phyloP scores from a whole-genome alignment of 2,888 invertebrate species.

The Pediacus dermestoides region DNA sequence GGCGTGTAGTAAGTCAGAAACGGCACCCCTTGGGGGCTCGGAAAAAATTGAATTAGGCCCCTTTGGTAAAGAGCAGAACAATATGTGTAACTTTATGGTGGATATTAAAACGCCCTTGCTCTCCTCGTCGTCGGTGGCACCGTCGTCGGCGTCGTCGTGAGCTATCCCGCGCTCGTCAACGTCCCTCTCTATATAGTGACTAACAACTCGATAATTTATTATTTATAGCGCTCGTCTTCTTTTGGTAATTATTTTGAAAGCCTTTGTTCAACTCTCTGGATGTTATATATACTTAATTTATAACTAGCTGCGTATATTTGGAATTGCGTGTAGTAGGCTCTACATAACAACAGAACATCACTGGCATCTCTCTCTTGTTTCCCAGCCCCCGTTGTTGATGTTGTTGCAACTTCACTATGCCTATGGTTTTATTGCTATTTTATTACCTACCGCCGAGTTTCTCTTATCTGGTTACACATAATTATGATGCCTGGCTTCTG shows the following conservation, averaged over 20 bases:
- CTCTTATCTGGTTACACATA: conserved; percentile 32
- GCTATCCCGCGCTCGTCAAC: conserved; percentile 19
- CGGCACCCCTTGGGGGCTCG: conserved; percentile 19
- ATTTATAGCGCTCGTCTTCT: conserved; percentile 39
- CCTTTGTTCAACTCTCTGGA: conserved; percentile 36
- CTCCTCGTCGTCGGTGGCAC: no score
- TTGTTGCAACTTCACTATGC: conserved; percentile 13
- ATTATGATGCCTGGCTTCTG: conserved; percentile 33
- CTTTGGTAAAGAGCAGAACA: conserved; percentile 30
- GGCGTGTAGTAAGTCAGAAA: background rate
- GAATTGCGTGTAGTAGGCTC: conserved; percentile 21
- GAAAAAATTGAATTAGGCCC: conserved; percentile 35
- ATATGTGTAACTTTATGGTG: conserved; percentile 26
- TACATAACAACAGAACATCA: conserved; percentile 6
- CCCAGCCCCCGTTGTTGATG: no score
- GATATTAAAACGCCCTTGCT: conserved; percentile 11
- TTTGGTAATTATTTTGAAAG: conserved; percentile 44
- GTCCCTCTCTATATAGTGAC: conserved; percentile 37
- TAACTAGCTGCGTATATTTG: conserved; percentile 23
- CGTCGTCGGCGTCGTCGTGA: conserved; percentile 9
- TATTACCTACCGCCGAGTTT: conserved; percentile 28
- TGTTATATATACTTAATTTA: conserved; percentile 38
- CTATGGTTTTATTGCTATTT: conserved; percentile 30
- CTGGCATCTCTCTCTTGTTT: conserved; percentile 12
- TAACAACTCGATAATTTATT: conserved; percentile 43